Evolutionary conservation across 2,113 vertebrate genomes (phyloP), one percentile per base, ranked within the genome.

Genomic region (Macquaria australasica): DNA sequence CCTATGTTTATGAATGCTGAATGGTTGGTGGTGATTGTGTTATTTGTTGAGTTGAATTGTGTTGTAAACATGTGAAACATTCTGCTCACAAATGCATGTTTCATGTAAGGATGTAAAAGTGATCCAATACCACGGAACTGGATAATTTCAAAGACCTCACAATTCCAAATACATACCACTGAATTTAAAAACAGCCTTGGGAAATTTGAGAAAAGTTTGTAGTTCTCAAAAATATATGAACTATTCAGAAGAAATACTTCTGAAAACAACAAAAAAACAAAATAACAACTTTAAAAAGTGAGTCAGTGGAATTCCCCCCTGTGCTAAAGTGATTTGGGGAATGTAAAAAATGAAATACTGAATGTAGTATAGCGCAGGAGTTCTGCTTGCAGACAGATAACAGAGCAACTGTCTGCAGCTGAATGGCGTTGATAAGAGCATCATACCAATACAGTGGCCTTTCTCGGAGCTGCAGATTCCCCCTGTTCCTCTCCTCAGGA

Each of bases 371-470:
- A 28, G 55, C 37, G 48, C 3, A 25, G 39, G 63, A 64, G 53
- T 63, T 74, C 48, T 87, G 82, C 75, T 77, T 14, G 8, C 69
- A 67, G 84, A 82, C 73, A 87, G 91, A 93, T 92, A 91, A 84
- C 77, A 73, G 25, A 79, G 60, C 43, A 91, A 84, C 87, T 84
- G 90, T 89, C 84, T 87, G 70, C 11, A 39, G 88, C 82, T 94
- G 92, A 91, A 82, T 73, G 70, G 20, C 12, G 20, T 82, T 91
- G 94, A 95, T 94, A 94, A 93, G 87, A 85, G 59, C 64, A 25
- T 81, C 87, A 83, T 91, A 91, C 73, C 89, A 88, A 94, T 95
- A 95, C 91, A 94, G 89, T 93, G 87, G 82, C 69, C 89, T 91
- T 89, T 94, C 90, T 92, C 80, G 76, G 72, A 41, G 81, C 69